These are phyloP conservation scores for Ectropis crepuscularia DNA, from an alignment of 2,888 invertebrate species.

Conservation along the genomic window DNA sequence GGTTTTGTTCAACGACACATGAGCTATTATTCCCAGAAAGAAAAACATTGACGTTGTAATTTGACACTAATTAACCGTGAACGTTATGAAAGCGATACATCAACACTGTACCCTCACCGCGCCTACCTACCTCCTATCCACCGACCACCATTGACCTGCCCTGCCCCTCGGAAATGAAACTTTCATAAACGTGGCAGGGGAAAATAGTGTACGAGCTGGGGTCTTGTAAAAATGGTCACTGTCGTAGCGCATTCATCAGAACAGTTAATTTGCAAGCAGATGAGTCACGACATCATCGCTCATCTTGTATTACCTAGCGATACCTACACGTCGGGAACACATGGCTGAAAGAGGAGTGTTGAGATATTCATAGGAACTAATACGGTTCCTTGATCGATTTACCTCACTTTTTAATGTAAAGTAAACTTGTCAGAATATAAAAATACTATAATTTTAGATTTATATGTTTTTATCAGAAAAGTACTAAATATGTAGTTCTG, in stretches of 20 bases:
- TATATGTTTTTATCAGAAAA: no score
- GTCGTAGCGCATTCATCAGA: constrained; percentile 76
- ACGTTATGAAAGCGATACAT: constrained; percentile 79
- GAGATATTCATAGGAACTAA: constrained; percentile 16
- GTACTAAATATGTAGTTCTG: no score
- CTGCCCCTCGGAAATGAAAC: constrained; percentile 38
- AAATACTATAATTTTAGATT: no score
- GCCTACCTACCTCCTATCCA: constrained; percentile 63
- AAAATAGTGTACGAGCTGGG: constrained; percentile 40
- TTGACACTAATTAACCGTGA: constrained; percentile 77
- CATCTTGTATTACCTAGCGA: constrained; percentile 66
- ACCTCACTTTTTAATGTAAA: no score
- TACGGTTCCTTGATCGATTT: not conserved
- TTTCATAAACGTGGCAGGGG: constrained; percentile 37
- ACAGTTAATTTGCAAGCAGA: constrained; percentile 81
- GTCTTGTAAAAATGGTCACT: constrained; percentile 56
- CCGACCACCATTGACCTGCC: constrained; percentile 54
- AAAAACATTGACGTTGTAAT: constrained; percentile 76
- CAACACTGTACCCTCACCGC: constrained; percentile 68
- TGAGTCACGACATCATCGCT: constrained; percentile 80
- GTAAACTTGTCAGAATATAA: no score
- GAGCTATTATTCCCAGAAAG: constrained; percentile 37
- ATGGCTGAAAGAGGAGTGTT: constrained; percentile 44
- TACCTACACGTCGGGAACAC: constrained; percentile 65
- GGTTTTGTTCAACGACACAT: not conserved